A percentile compares a stretch with the other conserved stretches of the same genome.
These are phyloP conservation scores for Trachelipus rathkii DNA, from an alignment of 1,140 invertebrate genomes.

Conservation along the genomic window DNA sequence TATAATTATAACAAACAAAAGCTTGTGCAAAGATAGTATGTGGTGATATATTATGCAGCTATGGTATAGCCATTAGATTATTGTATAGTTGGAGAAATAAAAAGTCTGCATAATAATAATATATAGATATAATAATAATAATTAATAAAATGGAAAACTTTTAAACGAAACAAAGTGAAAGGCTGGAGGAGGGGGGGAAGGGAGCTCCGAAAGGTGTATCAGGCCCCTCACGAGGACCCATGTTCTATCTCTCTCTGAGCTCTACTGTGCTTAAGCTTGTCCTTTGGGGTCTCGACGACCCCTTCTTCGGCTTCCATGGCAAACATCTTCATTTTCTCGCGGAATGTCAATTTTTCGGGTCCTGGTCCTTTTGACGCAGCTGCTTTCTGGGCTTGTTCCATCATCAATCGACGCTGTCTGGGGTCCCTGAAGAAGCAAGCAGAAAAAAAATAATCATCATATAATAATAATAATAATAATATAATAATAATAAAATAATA, in stretches of 20 bases:
- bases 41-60: too few species aligned
- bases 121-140: not conserved
- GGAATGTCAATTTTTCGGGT: constrained; percentile 85
- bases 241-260: constrained; percentile 82
- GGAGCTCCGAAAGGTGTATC: too few species aligned
- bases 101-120: not conserved
- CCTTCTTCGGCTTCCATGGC: constrained; percentile 74
- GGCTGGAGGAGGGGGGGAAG: not conserved
- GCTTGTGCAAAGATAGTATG: too few species aligned
- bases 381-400: constrained; percentile 66
- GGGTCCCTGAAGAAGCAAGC: constrained; percentile 68
- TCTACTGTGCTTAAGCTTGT: constrained; percentile 88
- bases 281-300: constrained; percentile 79
- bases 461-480: not conserved
- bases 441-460: not conserved
- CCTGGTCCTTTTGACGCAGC: constrained; percentile 62
- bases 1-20: too few species aligned
- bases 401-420: constrained; percentile 70
- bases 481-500: not conserved
- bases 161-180: not conserved
- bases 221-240: not conserved
- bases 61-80: too few species aligned
- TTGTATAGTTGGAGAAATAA: not conserved
- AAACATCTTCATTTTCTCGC: constrained; percentile 97
- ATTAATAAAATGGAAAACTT: not conserved